Conservation (phyloP, 2,797 vertebrate species). For the Lophotriccus pileatus region DNA sequence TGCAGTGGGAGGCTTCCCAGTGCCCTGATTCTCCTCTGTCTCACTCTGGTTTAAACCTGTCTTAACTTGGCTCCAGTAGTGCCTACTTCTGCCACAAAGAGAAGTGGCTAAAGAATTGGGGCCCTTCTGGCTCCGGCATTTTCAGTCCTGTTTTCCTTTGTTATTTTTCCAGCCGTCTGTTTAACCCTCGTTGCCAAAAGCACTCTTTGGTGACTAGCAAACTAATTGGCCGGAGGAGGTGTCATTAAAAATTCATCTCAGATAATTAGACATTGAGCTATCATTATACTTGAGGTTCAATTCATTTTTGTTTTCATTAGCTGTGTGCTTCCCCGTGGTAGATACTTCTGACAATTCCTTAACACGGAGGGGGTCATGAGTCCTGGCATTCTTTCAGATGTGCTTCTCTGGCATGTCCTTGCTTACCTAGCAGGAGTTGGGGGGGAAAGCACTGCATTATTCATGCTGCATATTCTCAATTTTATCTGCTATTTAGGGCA, state of each 20-base stretch:
- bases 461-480: neutral
- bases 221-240: neutral
- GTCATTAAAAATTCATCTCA: constrained; percentile 35
- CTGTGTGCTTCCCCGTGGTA: neutral
- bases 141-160: neutral
- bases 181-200: neutral
- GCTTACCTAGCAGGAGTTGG: neutral
- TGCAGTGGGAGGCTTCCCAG: neutral
- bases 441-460: neutral
- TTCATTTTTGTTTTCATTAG: constrained; percentile 54
- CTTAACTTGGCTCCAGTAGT: neutral
- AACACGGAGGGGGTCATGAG: neutral
- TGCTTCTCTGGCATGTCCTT: constrained; percentile 1
- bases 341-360: neutral
- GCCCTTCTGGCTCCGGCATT: neutral
- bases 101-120: neutral
- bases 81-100: neutral
- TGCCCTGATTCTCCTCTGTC: neutral
- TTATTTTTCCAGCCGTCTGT: neutral
- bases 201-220: neutral
- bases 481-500: neutral
- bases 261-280: constrained; percentile 47
- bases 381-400: neutral
- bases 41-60: neutral
- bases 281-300: constrained; percentile 13